Evolutionary conservation across 2,888 invertebrate genomes (phyloP), one percentile per base, ranked within the genome.

Genomic region (Loripinus fragilis): DNA sequence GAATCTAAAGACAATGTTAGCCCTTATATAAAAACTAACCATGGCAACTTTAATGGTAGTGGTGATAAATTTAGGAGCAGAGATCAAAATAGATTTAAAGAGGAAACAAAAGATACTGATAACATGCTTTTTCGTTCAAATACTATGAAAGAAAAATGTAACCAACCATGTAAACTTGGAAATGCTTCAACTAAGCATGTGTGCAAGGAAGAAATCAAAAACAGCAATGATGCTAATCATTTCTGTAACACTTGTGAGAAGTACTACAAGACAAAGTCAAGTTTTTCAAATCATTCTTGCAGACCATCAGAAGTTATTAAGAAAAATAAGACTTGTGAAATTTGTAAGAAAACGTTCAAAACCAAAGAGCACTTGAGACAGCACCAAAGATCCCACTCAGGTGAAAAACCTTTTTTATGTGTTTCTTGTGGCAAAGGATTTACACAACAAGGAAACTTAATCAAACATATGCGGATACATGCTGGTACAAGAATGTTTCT

Each of bases 291-390:
- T n/a, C 52, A 52, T 52, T 23, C 52, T 25, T 52, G 52, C 25
- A 52, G 25, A 52, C 25, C 52, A 25, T 1, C 23, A 52, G 52
- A 52, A 10, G 52, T 20, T n/a, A 52, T 23, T 20, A 52, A 25
- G 25, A 52, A 52, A 52, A 52, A 52, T 23, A 52, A 52, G 25
- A 52, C 52, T 8, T 52, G 52, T 52, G 25, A 52, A 12, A 25
- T 52, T 52, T 52, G 52, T 52, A 25, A 52, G 25, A 52, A 52
- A 52, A 52, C 25, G 23, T 52, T 52, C 15, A 52, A 52, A 52
- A 52, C 52, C 8, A 52, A 52, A 20, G 52, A 52, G 25, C 52
- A 52, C 15, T 25, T 52, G 12, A 23, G 52, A 25, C 52, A 52
- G 25, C 52, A 52, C n/a, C 8, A 20, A 15, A 52, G 52, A 25